A percentile compares a stretch with the other conserved stretches of the same genome.
Evolutionary conservation across 2,797 vertebrate species (phyloP).

Genomic region (Gallinago nigripennis): DNA sequence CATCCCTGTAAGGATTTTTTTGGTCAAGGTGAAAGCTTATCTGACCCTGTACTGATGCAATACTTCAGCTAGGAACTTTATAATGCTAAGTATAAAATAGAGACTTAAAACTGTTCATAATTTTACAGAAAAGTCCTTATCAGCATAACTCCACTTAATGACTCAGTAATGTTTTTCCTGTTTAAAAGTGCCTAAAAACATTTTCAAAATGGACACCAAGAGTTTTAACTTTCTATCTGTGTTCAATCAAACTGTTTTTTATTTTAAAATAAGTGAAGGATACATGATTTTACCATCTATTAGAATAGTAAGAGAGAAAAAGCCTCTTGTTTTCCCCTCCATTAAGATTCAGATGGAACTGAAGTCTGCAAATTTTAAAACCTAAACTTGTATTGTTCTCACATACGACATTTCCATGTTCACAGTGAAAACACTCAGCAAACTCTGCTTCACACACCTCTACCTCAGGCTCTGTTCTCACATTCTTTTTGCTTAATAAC

Average conservation of each 20-base stretch:
- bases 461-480: neutral
- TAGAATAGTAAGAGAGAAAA: neutral
- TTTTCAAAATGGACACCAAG: neutral
- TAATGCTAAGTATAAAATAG: neutral
- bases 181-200: neutral
- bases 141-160: neutral
- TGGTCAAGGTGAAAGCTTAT: neutral
- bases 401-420: neutral
- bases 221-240: neutral
- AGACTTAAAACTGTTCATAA: neutral
- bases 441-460: neutral
- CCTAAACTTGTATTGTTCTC: neutral
- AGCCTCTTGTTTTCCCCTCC: neutral
- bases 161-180: neutral
- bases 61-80: neutral
- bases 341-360: neutral
- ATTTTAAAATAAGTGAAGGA: neutral
- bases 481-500: neutral
- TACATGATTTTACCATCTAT: neutral
- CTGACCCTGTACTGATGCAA: neutral
- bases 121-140: neutral
- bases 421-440: neutral
- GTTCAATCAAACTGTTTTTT: fast-evolving
- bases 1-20: neutral
- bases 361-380: neutral